phyloP scores from a whole-genome alignment of 1,140 invertebrate species.

The Wasmannia auropunctata region DNA sequence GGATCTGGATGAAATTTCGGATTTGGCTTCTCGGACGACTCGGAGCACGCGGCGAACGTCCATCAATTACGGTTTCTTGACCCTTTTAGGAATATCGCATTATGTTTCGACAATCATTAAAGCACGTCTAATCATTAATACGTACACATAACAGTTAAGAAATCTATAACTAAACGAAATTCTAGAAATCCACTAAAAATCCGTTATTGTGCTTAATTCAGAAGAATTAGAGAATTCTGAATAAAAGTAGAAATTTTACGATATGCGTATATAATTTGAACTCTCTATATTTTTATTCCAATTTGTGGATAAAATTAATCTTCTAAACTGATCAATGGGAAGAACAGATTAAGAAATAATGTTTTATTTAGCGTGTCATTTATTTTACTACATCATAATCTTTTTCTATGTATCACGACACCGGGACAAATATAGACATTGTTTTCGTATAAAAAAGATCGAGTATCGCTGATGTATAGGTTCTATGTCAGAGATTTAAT shows the following conservation, averaged over 20 bases:
- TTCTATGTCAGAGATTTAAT: neutral
- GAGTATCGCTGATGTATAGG: neutral
- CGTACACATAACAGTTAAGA: neutral
- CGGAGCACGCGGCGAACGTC: neutral
- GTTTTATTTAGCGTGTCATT: neutral
- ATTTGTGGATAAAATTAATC: neutral
- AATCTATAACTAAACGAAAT: neutral
- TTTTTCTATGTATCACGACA: neutral
- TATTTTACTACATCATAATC: neutral
- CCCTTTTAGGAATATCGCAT: neutral
- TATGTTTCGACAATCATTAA: neutral
- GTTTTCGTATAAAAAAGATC: neutral
- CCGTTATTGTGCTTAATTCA: too few species aligned
- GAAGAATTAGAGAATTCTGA: neutral
- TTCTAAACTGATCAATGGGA: neutral
- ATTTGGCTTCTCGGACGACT: neutral
- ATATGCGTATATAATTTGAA: neutral
- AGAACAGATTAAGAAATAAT: neutral
- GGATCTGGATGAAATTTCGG: conserved; percentile 43
- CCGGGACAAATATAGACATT: neutral
- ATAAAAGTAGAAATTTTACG: neutral
- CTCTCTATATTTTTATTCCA: neutral
- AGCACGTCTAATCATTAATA: neutral
- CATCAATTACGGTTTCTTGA: neutral
- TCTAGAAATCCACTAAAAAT: too few species aligned